These are phyloP conservation scores for Ciconia stormi DNA, from an alignment of 2,113 vertebrate genomes.

Conservation along the genomic window DNA sequence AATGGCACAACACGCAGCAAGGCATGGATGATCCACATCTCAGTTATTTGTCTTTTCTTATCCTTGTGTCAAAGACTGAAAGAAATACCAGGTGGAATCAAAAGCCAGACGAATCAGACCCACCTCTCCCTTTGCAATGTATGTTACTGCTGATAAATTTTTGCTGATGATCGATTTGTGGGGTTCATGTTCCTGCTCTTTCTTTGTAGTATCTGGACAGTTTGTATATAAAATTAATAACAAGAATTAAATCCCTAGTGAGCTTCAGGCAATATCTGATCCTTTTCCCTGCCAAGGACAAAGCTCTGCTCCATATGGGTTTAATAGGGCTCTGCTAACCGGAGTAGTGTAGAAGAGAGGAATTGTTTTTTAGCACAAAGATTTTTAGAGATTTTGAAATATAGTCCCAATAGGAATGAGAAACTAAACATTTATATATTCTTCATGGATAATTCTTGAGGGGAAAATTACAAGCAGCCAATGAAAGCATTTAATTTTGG, in stretches of 20 bases:
- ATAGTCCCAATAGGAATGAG: background rate
- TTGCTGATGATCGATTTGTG: background rate
- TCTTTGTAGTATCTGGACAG: background rate
- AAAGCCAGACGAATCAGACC: background rate
- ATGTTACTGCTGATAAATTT: background rate
- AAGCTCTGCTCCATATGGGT: background rate
- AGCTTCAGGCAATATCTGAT: constrained; percentile 37
- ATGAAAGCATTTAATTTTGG: constrained; percentile 45
- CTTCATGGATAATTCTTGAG: constrained; percentile 6
- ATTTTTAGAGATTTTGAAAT: constrained; percentile 10
- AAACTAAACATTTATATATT: constrained; percentile 17
- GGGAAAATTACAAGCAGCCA: constrained; percentile 3
- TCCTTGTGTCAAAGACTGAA: background rate
- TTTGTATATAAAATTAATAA: constrained; percentile 31
- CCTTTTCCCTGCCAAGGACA: constrained; percentile 30
- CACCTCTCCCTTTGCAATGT: background rate
- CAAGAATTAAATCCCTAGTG: constrained; percentile 37
- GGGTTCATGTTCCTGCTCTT: background rate
- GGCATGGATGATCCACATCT: background rate
- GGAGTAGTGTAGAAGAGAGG: background rate
- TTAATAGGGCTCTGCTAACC: background rate
- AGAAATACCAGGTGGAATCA: background rate
- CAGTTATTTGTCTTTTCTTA: background rate
- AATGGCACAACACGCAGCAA: background rate
- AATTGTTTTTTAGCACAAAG: background rate